These are phyloP conservation scores for Chromoteleia sp. DNA, from an alignment of 2,888 invertebrate genomes.

Conservation along the genomic window DNA sequence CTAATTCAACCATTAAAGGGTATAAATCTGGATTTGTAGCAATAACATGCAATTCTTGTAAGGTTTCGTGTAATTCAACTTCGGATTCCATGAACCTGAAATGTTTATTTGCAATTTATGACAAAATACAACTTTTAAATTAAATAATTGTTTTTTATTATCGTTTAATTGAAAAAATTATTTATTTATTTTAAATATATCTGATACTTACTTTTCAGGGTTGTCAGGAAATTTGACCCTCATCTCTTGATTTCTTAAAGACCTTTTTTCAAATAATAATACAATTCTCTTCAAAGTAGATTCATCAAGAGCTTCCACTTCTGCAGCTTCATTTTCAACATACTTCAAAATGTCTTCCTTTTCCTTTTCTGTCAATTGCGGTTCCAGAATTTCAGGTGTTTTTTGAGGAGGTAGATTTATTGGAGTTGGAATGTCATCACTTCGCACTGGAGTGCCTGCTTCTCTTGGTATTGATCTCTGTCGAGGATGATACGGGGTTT, in stretches of 20 bases:
- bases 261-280: slow-evolving; percentile 96
- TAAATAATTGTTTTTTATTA: slow-evolving; percentile 3
- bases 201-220: slow-evolving; percentile 90
- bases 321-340: slow-evolving; percentile 92
- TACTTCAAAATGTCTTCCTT: slow-evolving; percentile 92
- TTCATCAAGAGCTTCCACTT: slow-evolving; percentile 95
- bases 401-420: slow-evolving; percentile 85
- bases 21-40: slow-evolving; percentile 98
- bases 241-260: slow-evolving; percentile 98
- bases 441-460: slow-evolving; percentile 69
- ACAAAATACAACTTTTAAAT: neutral
- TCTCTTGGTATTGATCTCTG: slow-evolving; percentile 81
- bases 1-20: slow-evolving; percentile 94
- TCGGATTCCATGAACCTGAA: slow-evolving; percentile 97
- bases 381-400: slow-evolving; percentile 87
- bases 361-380: slow-evolving; percentile 89
- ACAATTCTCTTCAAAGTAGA: slow-evolving; percentile 94
- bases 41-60: slow-evolving; percentile 96
- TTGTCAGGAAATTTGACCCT: slow-evolving; percentile 98
- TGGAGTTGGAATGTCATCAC: slow-evolving; percentile 78
- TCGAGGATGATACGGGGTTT: slow-evolving; percentile 85
- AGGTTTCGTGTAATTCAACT: slow-evolving; percentile 94
- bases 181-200: slow-evolving; percentile 3
- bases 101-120: neutral
- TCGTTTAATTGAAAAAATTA: slow-evolving; percentile 3